Base-by-base conservation (phyloP, 2,113 vertebrate species). In the Chionis minor region DNA sequence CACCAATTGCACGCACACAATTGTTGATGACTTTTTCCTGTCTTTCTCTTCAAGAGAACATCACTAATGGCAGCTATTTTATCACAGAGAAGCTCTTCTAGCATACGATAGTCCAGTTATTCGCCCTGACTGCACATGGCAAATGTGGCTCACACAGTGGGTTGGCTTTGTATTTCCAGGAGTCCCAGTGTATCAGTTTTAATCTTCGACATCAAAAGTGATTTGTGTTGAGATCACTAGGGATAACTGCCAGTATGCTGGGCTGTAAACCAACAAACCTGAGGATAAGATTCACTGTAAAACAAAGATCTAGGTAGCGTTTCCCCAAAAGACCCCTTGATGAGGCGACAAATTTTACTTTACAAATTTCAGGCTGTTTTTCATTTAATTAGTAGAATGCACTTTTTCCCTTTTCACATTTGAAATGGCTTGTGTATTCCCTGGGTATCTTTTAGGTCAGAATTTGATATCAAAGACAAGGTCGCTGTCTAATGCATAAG, bases 141-240 rank as follows among this genome's bases (percentile, higher is more conserved):
- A 80, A 59, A 14, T 0, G 1, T 49, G n/a, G 32, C 33, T 38
- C 67, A 54, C 0, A 2, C 21, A 81, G 30, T 13, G 7, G 15
- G 12, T 27, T 87, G 32, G n/a, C 23, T 88, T 94, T 56, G 5
- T 33, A 61, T 58, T 77, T 86, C 42, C 54, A 54, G 74, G 22
- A 93, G 16, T 67, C 45, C 13, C 47, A 58, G 28, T 58, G 51
- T n/a, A 81, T 52, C 63, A 70, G 26, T 30, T 82, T 90, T 62
- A 78, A 51, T 54, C 71, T 94, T 51, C 52, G 83, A 42, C 23
- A 69, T 30, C 8, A 71, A 38, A 93, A 84, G 35, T 9, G 12
- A 52, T 71, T 91, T 86, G 52, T 58, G 22, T 63, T 85, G 15
- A 30, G 71, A 44, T n/a, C 40, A 35, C 44, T 52, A 72, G 12